These are phyloP conservation scores for Melangyna quadrimaculata DNA, from an alignment of 2,888 invertebrate species.

Conservation along the genomic window DNA sequence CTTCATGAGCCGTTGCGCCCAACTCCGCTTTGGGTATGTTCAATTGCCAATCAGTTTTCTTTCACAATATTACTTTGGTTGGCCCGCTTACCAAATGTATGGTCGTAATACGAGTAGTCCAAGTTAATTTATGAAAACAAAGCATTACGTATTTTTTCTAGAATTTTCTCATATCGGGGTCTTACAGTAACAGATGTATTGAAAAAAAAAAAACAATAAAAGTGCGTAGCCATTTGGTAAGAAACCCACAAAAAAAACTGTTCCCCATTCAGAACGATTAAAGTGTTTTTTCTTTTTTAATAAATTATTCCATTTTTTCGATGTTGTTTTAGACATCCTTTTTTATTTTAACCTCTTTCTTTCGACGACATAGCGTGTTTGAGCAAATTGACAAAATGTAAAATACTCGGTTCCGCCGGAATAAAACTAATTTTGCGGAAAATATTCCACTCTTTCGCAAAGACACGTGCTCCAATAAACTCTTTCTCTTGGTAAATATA, in stretches of 20 bases:
- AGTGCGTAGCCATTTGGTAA: background rate
- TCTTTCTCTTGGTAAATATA: slow-evolving; percentile 15
- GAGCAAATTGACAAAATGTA: slow-evolving; percentile 30
- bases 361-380: slow-evolving; percentile 8
- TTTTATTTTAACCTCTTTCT: background rate
- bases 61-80: no score
- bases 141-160: no score
- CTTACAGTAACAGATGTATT: no score
- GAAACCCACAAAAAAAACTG: background rate
- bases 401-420: slow-evolving; percentile 20
- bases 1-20: no score
- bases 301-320: slow-evolving; percentile 12
- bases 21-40: no score
- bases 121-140: no score
- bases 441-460: slow-evolving; percentile 34
- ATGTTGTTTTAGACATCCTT: slow-evolving; percentile 1
- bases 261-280: background rate
- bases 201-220: background rate
- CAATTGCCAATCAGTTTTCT: no score
- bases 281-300: background rate
- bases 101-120: no score
- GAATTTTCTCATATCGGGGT: no score
- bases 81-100: no score
- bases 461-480: slow-evolving; percentile 50
- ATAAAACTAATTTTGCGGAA: slow-evolving; percentile 37